A percentile compares a stretch with the other conserved stretches of the same genome.
phyloP scores from a whole-genome alignment of 1,140 invertebrate species.

The Medauroidea extradentata region DNA sequence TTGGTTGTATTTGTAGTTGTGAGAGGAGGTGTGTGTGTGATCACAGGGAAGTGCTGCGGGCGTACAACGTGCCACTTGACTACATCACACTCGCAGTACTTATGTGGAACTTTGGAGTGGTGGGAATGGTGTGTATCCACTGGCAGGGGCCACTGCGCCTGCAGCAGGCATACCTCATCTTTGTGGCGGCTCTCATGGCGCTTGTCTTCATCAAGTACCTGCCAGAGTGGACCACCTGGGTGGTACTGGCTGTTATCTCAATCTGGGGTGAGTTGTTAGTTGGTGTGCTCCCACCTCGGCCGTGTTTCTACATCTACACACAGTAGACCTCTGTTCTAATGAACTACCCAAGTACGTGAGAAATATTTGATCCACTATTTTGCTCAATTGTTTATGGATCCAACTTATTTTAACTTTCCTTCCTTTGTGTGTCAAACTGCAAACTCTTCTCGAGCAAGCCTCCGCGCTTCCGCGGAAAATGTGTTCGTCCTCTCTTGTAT shows the following conservation, averaged over 20 bases:
- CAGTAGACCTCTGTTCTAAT: no score
- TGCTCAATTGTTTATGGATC: no score
- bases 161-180: conserved; percentile 96
- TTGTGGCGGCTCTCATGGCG: conserved; percentile 96
- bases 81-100: conserved; percentile 81
- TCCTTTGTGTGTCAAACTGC: no score
- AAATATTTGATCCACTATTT: no score
- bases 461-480: no score
- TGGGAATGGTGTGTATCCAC: conserved; percentile 97
- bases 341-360: no score
- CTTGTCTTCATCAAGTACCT: conserved; percentile 99
- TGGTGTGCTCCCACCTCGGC: not conserved
- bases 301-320: not conserved
- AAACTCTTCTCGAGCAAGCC: no score
- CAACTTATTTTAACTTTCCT: no score
- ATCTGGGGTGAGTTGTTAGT: conserved; percentile 79
- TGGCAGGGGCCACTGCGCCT: conserved; percentile 94
- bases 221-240: conserved; percentile 99
- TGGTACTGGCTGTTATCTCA: conserved; percentile 92
- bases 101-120: conserved; percentile 98
- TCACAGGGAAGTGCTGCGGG: conserved; percentile 86
- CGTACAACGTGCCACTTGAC: conserved; percentile 96
- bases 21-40: no score
- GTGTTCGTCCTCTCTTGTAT: no score
- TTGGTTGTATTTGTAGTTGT: no score